These are phyloP conservation scores for Odontocerum albicorne DNA, from an alignment of 2,888 invertebrate genomes.

Conservation along the genomic window DNA sequence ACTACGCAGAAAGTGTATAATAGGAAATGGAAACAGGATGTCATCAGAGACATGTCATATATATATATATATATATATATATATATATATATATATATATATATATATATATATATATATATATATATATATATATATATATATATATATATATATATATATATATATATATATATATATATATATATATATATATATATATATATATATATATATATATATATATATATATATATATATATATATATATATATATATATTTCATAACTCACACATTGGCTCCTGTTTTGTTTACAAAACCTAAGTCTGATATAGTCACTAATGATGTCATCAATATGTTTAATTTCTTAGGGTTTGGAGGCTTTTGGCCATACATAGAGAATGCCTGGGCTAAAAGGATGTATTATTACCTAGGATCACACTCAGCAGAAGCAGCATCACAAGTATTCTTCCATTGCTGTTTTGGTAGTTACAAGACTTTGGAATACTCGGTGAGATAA, in stretches of 20 bases:
- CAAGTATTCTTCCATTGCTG: conserved; percentile 2
- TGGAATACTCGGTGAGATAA: background rate
- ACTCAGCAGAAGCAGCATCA: background rate
- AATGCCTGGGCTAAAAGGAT: no score
- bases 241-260: background rate
- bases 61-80: background rate
- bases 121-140: background rate
- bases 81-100: background rate
- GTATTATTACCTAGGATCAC: background rate
- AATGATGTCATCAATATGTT: background rate
- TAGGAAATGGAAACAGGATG: background rate
- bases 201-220: background rate
- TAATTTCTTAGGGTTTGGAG: conserved; percentile 6
- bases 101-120: background rate
- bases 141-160: background rate
- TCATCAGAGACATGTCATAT: background rate
- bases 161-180: background rate
- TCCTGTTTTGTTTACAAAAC: no score
- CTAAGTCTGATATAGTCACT: no score
- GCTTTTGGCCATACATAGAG: background rate
- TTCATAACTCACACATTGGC: no score
- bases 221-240: background rate
- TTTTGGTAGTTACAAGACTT: conserved; percentile 6
- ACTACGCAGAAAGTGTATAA: background rate
- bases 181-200: background rate